phyloP scores from a whole-genome alignment of 2,113 vertebrate genomes.

The Strix uralensis region DNA sequence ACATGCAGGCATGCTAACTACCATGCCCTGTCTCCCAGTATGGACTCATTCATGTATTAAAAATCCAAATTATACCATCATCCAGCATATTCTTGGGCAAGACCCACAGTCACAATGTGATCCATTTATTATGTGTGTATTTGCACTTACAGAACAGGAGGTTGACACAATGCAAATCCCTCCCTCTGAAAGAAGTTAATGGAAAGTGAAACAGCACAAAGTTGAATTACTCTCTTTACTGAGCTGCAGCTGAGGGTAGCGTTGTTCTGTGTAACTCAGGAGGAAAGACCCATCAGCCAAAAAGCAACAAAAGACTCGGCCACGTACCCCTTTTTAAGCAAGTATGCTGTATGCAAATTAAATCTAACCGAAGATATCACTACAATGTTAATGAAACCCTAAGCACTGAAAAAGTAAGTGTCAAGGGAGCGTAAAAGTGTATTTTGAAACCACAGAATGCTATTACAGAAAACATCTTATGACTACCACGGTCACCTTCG shows the following conservation, averaged over 20 bases:
- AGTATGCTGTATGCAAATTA: constrained; percentile 14
- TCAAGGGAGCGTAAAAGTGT: neutral
- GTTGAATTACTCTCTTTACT: neutral
- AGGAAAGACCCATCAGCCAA: neutral
- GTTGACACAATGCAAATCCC: neutral
- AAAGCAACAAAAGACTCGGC: neutral
- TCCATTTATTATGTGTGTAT: neutral
- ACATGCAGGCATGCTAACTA: rapidly evolving
- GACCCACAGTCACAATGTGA: neutral
- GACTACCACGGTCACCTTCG: neutral
- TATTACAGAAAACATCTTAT: neutral
- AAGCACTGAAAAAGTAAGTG: neutral
- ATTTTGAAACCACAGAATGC: neutral
- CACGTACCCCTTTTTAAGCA: neutral
- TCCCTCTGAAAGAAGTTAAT: neutral
- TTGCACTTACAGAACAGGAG: neutral
- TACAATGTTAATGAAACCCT: constrained; percentile 15
- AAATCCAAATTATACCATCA: neutral
- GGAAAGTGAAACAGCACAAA: neutral
- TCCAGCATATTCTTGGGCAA: neutral
- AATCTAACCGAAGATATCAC: neutral
- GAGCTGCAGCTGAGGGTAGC: neutral
- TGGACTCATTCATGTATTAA: rapidly evolving
- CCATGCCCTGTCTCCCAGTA: neutral
- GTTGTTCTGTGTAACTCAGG: neutral